These are phyloP conservation scores for Peromyscus leucopus DNA, from an alignment of 2,113 vertebrate species.

Conservation along the genomic window DNA sequence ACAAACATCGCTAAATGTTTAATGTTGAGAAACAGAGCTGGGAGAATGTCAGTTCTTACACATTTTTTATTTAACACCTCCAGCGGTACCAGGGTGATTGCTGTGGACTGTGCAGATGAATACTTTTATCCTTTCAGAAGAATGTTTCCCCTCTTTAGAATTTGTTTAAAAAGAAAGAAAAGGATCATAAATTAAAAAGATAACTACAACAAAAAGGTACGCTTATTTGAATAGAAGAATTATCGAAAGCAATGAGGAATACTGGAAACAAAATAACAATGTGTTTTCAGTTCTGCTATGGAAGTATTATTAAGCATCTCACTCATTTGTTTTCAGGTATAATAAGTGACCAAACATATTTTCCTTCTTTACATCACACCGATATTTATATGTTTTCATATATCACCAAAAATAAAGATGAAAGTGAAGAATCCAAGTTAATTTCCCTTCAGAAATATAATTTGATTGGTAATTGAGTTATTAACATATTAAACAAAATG, in stretches of 20 bases:
- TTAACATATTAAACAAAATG: neutral
- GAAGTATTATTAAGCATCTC: neutral
- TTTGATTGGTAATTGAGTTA: conserved; percentile 42
- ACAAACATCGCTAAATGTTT: conserved; percentile 4
- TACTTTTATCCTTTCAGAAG: neutral
- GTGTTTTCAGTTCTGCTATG: neutral
- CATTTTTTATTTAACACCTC: neutral
- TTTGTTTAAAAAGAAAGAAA: neutral
- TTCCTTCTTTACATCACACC: neutral
- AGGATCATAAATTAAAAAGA: neutral
- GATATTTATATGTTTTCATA: neutral
- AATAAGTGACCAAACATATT: neutral
- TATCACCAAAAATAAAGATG: neutral
- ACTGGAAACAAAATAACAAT: conserved; percentile 6
- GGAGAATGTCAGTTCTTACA: neutral
- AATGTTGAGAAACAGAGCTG: neutral
- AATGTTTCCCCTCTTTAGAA: neutral
- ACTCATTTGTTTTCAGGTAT: no score
- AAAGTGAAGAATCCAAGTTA: neutral
- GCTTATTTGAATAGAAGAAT: conserved; percentile 1
- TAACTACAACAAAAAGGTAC: neutral
- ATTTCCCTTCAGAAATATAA: neutral
- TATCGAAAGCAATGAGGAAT: neutral
- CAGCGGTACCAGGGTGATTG: neutral
- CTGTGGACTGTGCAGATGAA: neutral